These are phyloP conservation scores for Pseudachorutes palmiensis DNA, from an alignment of 1,140 invertebrate species.

Conservation along the genomic window DNA sequence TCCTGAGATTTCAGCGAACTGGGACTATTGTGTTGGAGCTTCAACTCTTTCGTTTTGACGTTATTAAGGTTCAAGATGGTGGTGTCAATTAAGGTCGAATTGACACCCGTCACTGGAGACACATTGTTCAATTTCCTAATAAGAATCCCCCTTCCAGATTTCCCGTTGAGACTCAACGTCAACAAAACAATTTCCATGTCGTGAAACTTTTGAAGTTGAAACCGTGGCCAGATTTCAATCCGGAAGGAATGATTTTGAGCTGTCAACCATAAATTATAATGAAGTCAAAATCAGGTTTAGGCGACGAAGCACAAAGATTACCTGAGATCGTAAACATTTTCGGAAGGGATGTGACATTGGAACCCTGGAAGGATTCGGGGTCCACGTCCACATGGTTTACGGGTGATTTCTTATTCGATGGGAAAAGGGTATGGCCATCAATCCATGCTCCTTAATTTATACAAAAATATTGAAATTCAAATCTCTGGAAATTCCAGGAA, in stretches of 20 bases:
- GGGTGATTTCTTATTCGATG: neutral
- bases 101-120: neutral
- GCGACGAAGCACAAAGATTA: neutral
- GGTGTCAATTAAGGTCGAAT: constrained; percentile 1
- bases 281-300: neutral
- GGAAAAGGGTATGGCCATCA: constrained; percentile 16
- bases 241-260: constrained; percentile 14
- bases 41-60: neutral
- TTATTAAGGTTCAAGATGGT: constrained; percentile 5
- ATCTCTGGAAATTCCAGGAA: neutral
- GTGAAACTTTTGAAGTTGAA: neutral
- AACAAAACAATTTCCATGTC: constrained; percentile 18
- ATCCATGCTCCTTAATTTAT: constrained; percentile 21
- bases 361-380: constrained; percentile 3
- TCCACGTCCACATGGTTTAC: constrained; percentile 3
- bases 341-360: neutral
- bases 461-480: neutral
- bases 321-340: constrained; percentile 18
- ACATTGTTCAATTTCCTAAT: constrained; percentile 10
- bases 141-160: constrained; percentile 21
- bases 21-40: neutral
- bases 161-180: constrained; percentile 26
- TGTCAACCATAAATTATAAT: neutral
- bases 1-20: neutral
- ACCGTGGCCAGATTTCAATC: constrained; percentile 31